Evolutionary conservation across 2,888 invertebrate species (phyloP).

Genomic region (Pheosia gnoma): DNA sequence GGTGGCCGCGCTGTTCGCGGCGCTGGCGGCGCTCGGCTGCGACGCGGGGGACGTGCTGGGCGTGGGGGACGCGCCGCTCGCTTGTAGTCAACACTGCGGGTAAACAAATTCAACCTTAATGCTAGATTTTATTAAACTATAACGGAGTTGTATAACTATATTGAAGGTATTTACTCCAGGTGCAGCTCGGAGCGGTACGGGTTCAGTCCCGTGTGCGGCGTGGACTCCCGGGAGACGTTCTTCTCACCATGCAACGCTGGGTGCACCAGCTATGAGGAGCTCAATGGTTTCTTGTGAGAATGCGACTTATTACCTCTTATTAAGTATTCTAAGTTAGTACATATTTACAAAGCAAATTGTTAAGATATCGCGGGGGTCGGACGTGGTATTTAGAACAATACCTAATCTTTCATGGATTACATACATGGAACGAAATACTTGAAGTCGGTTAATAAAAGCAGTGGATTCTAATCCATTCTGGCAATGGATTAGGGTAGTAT

Average conservation of each 20-base stretch:
- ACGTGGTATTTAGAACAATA: too few relatives aligned
- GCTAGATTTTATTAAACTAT: too few relatives aligned
- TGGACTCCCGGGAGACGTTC: constrained; percentile 58
- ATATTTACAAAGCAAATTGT: too few relatives aligned
- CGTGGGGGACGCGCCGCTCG: constrained; percentile 43
- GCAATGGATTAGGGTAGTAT: too few relatives aligned
- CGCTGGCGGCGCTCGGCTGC: constrained; percentile 56
- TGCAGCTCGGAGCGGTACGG: constrained; percentile 65
- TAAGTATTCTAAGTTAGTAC: too few relatives aligned
- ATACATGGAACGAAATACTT: too few relatives aligned
- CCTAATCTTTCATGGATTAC: too few relatives aligned
- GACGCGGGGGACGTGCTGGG: constrained; percentile 49
- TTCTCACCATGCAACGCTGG: constrained; percentile 76
- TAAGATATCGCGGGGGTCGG: too few relatives aligned
- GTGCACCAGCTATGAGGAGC: constrained; percentile 55
- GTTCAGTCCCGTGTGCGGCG: constrained; percentile 66
- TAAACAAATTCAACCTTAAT: constrained; percentile 22
- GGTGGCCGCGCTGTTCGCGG: constrained; percentile 54
- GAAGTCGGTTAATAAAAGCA: too few relatives aligned
- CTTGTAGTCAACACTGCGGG: constrained; percentile 63
- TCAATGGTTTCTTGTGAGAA: constrained; percentile 68
- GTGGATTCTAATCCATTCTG: too few relatives aligned
- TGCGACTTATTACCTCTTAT: background rate
- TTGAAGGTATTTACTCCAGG: constrained; percentile 39
- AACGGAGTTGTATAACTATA: background rate